Base-by-base conservation (phyloP, 2,888 invertebrate genomes). In the Lasius fuliginosus region DNA sequence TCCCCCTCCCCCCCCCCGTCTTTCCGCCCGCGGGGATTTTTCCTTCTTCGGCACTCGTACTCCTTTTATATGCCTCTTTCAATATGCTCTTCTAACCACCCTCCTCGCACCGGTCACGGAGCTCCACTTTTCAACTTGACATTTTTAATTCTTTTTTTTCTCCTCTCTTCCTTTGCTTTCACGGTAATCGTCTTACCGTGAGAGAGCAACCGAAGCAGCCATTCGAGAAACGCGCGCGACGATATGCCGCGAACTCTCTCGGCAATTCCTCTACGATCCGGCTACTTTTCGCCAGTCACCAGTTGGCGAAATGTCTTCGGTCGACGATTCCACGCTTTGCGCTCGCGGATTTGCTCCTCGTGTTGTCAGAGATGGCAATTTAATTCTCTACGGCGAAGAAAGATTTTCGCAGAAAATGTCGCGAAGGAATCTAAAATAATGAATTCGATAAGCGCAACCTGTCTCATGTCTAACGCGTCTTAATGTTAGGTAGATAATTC, bases 121-220 rank as follows among this genome's bases (percentile, higher is more conserved):
- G 86, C 91, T 91, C 90, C 90, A 92, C 92, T 92, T 94, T 92
- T 93, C 91, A 92, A 92, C 93, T 92, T 93, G 92, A 92, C 92
- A 89, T 92, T 91, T 92, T 92, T 91, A 92, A 92, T 93, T 92
- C 91, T 92, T 89, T 91, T 90, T 91, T 40, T 92, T 92, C 90
- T 92, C 62, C 12, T 40, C 36, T 12, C 23, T 30, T 40, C 15
- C 40, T 42, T 53, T n/a, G 27, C 46, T 91, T 89, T 86, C 88
- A 88, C 89, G 85, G 85, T 93, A 93, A 93, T 93, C 94, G 93
- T 92, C 94, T 94, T 93, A 93, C 87, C 87, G n/a, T n/a, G 82
- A 58, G 64, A 65, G 69, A 68, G 76, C 67, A 49, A 56, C 67
- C 67, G 62, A 64, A 56, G 73, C 82, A 85, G 68, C 74, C 69